Base-by-base conservation (phyloP, 2,888 invertebrate species). In the Trissolcus brochymenae region DNA sequence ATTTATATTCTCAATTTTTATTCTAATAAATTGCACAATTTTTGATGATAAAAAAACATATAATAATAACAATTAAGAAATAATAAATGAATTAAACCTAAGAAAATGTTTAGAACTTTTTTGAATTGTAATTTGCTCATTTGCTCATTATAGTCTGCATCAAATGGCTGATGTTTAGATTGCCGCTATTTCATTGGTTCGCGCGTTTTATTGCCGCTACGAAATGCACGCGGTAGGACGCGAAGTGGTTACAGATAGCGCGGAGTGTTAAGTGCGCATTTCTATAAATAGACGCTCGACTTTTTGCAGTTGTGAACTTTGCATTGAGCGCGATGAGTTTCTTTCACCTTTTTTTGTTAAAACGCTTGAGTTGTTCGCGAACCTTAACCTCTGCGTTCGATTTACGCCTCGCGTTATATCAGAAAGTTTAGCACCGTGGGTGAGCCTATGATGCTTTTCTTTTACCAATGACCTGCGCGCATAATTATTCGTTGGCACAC, bases 251-350 rank as follows among this genome's bases (percentile, higher is more conserved):
- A 51, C 56, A 43, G 76, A 76, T 76, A 76, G 61, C 51, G 29
- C 25, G 4, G 29, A 49, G 16, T 57, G 67, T 61, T 70, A 76
- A 54, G 66, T 51, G 60, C 66, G 43, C 53, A 50, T 60, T 59
- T 75, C 76, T 71, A 76, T 76, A 76, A 76, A 76, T 71, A 71
- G 66, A n/a, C 70, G 61, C 71, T 66, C 66, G 71, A 66, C 53
- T 76, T 76, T 74, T 76, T 65, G 56, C 60, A 25, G 29, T 35
- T 2, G 40, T 19, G 35, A 70, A 43, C 59, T 75, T 64, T 65
- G 67, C 65, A 65, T 70, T 70, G 51, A 65, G 49, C 6, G 35
- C 35, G 35, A 35, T 35, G 35, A 51, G 29, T 61, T 70, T 66
- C 76, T 76, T 76, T 65, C 64, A 64, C 21, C 54, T 68, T 41